Base-by-base conservation (phyloP, 1,140 invertebrate genomes). In the Nasonia giraulti region DNA sequence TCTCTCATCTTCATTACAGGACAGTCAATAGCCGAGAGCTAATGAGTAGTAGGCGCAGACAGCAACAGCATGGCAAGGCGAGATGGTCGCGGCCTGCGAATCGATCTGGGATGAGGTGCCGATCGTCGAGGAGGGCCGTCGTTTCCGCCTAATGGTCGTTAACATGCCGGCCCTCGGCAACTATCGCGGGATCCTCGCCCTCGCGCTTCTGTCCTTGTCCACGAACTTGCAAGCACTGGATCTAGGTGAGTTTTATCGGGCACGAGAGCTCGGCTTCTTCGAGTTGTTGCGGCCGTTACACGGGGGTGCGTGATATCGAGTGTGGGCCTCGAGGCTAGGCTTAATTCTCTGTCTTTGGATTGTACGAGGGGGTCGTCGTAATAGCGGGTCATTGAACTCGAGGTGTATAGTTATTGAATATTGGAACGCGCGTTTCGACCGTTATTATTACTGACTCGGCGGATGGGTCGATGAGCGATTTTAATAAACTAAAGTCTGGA, bases 111-210 rank as follows among this genome's bases (percentile, higher is more conserved):
- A 91, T 91, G 90, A 90, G 88, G 89, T 88, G 87, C 88, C 88
- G 89, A 90, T 90, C 81, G 86, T 88, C 85, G 86, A 88, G 82
- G 88, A 88, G 88, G 86, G 81, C 83, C 80, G 87, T 84, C 82
- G 75, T 82, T 80, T 87, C 85, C 82, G 79, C 86, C 88, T 89
- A 89, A 90, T 89, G 87, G 87, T 87, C 88, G 88, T 89, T 90
- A 92, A 90, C 89, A 92, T 92, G 91, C 90, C 90, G 87, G 88
- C 87, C 85, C 88, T 89, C 87, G 87, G 87, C 84, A 87, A 78
- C 82, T 82, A 86, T 87, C 87, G 85, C 88, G 80, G 88, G 89
- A 87, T 91, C 81, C 87, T 91, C 74, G 88, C 91, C 87, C 85
- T 91, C 77, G 83, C 90, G 73, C 87, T 92, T 78, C 87, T 91